These are phyloP conservation scores for Drosophila aff. DNA, from an alignment of 1,140 invertebrate species.

Conservation along the genomic window DNA sequence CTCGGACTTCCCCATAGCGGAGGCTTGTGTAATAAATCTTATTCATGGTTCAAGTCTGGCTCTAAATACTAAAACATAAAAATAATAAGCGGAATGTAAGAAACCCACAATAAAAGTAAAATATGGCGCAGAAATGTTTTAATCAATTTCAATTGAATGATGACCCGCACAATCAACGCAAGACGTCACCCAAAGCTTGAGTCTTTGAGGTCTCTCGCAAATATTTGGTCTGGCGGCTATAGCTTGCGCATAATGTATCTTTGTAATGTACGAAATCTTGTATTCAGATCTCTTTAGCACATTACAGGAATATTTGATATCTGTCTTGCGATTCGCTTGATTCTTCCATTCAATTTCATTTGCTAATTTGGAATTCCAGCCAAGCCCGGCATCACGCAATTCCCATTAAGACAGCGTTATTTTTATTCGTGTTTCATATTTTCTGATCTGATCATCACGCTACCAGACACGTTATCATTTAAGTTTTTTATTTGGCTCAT, in stretches of 20 bases:
- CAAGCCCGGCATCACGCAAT: constrained; percentile 3
- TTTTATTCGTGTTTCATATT: constrained; percentile 10
- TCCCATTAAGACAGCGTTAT: background rate
- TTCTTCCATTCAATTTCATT: constrained; percentile 4
- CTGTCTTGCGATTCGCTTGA: background rate
- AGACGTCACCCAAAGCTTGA: constrained; percentile 41
- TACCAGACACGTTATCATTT: background rate
- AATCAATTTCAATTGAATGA: constrained; percentile 85
- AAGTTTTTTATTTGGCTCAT: constrained; percentile 3
- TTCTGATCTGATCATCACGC: constrained; percentile 9
- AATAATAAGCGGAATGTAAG: constrained; percentile 1
- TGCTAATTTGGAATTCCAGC: constrained; percentile 11
- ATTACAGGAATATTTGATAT: constrained; percentile 1
- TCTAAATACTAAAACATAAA: constrained; percentile 19
- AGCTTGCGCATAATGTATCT: constrained; percentile 11
- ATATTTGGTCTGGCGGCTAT: background rate
- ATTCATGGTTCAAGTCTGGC: constrained; percentile 18
- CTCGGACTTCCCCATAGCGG: constrained; percentile 27
- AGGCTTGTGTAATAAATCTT: constrained; percentile 27
- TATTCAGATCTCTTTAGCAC: background rate
- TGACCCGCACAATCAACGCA: constrained; percentile 76
- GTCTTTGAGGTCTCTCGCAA: constrained; percentile 20
- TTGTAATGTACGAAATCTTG: background rate
- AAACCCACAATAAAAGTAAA: constrained; percentile 24
- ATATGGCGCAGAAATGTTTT: constrained; percentile 77